Conservation (phyloP, 2,113 vertebrate species). For the Lagenorhynchus albirostris region DNA sequence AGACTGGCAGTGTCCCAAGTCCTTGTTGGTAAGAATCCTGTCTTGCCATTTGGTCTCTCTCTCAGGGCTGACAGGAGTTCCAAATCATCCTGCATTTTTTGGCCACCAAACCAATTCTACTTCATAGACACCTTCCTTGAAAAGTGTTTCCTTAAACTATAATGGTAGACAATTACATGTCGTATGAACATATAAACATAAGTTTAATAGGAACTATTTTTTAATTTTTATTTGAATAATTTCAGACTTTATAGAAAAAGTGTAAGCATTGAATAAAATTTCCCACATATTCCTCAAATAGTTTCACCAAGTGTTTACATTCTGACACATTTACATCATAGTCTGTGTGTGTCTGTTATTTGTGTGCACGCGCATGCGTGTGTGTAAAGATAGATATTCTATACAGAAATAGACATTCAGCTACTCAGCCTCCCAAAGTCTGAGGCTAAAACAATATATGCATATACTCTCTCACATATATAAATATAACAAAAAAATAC, state of each 20-base stretch:
- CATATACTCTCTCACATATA: not conserved
- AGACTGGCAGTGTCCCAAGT: slow-evolving; percentile 20
- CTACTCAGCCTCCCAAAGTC: not conserved
- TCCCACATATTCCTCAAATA: not conserved
- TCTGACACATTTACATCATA: not conserved
- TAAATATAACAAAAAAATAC: not conserved
- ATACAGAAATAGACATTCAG: not conserved
- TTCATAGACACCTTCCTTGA: not conserved
- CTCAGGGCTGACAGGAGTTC: not conserved
- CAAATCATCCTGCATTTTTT: not conserved
- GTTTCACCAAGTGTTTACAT: not conserved
- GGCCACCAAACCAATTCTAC: not conserved
- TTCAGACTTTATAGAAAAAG: not conserved
- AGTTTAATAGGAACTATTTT: not conserved
- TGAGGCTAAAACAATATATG: not conserved
- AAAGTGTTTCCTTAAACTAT: not conserved
- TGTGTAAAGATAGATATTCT: not conserved
- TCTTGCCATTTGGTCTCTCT: slow-evolving; percentile 51
- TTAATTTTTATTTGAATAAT: not conserved
- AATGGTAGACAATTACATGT: not conserved
- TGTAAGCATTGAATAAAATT: not conserved
- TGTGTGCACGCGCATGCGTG: not conserved
- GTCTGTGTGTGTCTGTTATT: not conserved
- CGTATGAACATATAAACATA: not conserved
- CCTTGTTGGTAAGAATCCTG: not conserved